These are phyloP conservation scores for Stenurella melanura DNA, from an alignment of 2,888 invertebrate species.

Conservation along the genomic window DNA sequence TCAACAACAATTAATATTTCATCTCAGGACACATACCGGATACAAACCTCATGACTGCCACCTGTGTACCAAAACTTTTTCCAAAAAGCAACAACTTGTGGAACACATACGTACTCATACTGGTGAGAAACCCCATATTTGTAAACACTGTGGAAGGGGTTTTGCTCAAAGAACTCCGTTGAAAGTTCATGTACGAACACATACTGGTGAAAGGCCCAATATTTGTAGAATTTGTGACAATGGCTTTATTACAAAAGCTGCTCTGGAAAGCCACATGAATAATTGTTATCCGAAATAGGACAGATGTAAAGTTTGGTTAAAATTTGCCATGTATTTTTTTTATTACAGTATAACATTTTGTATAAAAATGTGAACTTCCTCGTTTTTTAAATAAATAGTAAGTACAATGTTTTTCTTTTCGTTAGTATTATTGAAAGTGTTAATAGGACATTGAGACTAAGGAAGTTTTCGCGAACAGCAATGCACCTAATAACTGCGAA, in stretches of 20 bases:
- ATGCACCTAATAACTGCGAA: too few relatives aligned
- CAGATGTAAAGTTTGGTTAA: not conserved
- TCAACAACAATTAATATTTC: slow-evolving; percentile 59
- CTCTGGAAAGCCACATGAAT: slow-evolving; percentile 69
- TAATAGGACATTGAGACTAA: too few relatives aligned
- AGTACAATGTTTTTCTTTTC: too few relatives aligned
- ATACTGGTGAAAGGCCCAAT: slow-evolving; percentile 60
- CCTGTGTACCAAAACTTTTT: slow-evolving; percentile 58
- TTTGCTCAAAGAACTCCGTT: slow-evolving; percentile 63
- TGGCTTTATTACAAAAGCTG: slow-evolving; percentile 68
- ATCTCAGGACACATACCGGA: slow-evolving; percentile 63
- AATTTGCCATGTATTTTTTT: too few relatives aligned
- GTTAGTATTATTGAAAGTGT: too few relatives aligned
- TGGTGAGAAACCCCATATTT: slow-evolving; percentile 61
- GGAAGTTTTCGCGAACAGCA: too few relatives aligned
- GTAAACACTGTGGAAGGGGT: slow-evolving; percentile 62
- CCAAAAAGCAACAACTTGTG: slow-evolving; percentile 56
- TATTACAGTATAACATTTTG: too few relatives aligned
- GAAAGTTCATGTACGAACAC: slow-evolving; percentile 60
- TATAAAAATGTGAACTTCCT: too few relatives aligned
- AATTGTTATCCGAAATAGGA: slow-evolving; percentile 57
- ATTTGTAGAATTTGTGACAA: slow-evolving; percentile 57
- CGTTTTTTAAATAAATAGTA: too few relatives aligned
- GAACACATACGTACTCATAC: slow-evolving; percentile 63
- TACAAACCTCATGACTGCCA: slow-evolving; percentile 62